Base-by-base conservation (phyloP, 2,797 vertebrate genomes). In the Macroramphosus scolopax region DNA sequence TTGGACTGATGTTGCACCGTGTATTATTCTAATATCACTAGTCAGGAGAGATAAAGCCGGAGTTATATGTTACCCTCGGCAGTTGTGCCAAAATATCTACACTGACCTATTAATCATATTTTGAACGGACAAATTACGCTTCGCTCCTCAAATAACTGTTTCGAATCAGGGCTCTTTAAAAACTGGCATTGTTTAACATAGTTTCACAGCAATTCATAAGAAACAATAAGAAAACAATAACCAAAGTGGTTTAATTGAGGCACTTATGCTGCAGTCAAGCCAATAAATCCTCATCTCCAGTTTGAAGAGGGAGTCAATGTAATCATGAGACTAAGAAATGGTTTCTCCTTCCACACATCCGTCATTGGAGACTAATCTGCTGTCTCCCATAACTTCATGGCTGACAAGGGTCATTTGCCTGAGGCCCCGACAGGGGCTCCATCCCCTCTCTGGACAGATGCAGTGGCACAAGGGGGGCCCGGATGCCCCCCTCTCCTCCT, bases 401-500 rank as follows among this genome's bases (percentile, higher is more conserved):
- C 36, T 72, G 78, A 78, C 78, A 79, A 74, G 78, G 85, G 87
- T 87, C 83, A 87, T 64, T 78, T 1, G 82, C 87, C 82, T 70
- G 65, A 78, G 87, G 87, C 78, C 66, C 75, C 63, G 46, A 35
- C 45, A 36, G 78, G 76, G 83, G 82, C 71, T 66, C 77, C 57
- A 83, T 78, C 76, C 81, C 65, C 60, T 75, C 74, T 74, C 66
- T 72, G 84, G 69, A 83, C 83, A 84, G 77, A 86, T 81, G 83
- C 77, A 80, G 42, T 81, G 82, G 74, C 81, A 89, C 89, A 73
- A 65, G 81, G 81, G 86, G 87, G 88, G 87, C 89, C 91, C 87
- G 85, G 85, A 93, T 92, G 72, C 92, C 91, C 89, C 91, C 91
- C 92, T 88, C 76, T 69, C 64, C 71, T 74, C 46, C 52, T 54